phyloP scores from a whole-genome alignment of 2,113 vertebrate genomes.

The Petromus typicus region DNA sequence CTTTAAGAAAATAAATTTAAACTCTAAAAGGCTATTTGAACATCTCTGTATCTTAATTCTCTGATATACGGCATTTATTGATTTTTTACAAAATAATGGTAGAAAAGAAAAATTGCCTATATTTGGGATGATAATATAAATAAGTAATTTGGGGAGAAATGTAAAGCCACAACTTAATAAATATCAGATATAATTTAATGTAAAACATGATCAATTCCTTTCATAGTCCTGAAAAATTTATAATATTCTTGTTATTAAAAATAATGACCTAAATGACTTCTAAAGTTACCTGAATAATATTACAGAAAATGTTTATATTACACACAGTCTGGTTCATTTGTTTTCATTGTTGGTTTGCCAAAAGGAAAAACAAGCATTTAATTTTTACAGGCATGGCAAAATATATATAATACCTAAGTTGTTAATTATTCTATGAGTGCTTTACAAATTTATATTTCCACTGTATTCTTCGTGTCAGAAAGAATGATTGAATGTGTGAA shows the following conservation, averaged over 20 bases:
- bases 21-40: conserved; percentile 34
- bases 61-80: neutral
- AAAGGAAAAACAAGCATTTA: neutral
- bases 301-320: neutral
- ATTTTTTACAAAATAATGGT: neutral
- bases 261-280: neutral
- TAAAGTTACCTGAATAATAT: neutral
- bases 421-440: neutral
- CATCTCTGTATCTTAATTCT: neutral
- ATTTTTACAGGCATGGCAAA: neutral
- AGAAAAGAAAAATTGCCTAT: neutral
- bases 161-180: neutral
- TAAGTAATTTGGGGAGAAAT: neutral
- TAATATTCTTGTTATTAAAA: neutral
- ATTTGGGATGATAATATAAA: neutral
- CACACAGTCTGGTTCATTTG: neutral
- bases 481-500: neutral
- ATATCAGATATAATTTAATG: neutral
- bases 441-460: neutral
- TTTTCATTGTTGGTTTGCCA: neutral
- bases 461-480: neutral
- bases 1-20: conserved; percentile 20
- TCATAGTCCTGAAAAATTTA: neutral
- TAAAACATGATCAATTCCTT: neutral
- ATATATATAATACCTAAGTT: neutral